These are phyloP conservation scores for Pagetopsis macropterus DNA, from an alignment of 2,797 vertebrate species.

Conservation along the genomic window DNA sequence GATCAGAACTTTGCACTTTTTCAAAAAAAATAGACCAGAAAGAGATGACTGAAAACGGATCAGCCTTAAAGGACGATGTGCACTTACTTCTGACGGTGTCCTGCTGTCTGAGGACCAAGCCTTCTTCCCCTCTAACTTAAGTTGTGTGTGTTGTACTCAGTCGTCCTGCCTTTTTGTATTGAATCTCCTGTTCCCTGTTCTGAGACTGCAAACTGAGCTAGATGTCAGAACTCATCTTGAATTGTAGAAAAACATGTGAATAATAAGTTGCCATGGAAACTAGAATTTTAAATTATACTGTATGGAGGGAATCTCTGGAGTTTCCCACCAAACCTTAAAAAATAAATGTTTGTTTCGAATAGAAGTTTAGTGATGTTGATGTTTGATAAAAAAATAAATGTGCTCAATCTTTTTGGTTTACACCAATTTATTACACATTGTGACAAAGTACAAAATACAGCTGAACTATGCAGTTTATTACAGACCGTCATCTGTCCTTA, in stretches of 20 bases:
- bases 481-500: conserved; percentile 75
- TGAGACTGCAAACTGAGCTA: conserved; percentile 55
- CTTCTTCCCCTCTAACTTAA: conserved; percentile 44
- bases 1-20: conserved; percentile 72
- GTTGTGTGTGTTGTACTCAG: conserved; percentile 34
- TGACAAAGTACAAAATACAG: conserved; percentile 89
- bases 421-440: conserved; percentile 87
- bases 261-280: conserved; percentile 61
- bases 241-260: conserved; percentile 34
- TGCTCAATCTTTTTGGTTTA: conserved; percentile 69
- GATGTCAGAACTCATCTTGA: conserved; percentile 52
- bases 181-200: conserved; percentile 52
- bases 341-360: conserved; percentile 55
- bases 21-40: neutral
- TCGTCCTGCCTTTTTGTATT: conserved; percentile 51
- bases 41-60: neutral
- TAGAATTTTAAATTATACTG: conserved; percentile 68
- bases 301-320: conserved; percentile 34
- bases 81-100: conserved; percentile 60
- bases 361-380: conserved; percentile 63
- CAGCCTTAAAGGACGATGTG: conserved; percentile 48
- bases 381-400: conserved; percentile 70
- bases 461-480: conserved; percentile 84
- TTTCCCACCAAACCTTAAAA: conserved; percentile 36
- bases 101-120: conserved; percentile 73